Base-by-base conservation (phyloP, 2,888 invertebrate species). In the Lasioglossum oenotherae region DNA sequence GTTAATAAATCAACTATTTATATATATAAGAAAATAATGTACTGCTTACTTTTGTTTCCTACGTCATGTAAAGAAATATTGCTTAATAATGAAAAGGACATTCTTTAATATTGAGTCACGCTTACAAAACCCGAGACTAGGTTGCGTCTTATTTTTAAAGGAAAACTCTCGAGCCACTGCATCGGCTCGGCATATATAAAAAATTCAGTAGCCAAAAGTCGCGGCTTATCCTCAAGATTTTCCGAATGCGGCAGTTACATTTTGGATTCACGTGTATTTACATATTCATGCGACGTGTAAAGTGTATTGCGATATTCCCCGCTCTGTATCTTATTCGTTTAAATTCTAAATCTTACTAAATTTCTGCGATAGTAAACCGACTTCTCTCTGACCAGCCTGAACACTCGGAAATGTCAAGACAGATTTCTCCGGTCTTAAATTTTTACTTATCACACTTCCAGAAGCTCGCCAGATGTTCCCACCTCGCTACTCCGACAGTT, bases 371-470 rank as follows among this genome's bases (percentile, higher is more conserved):
- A 10, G 27, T 8, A 23, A 16, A 23, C 8, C 23, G 57, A 35
- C 14, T 12, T n/a, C 12, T n/a, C n/a, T 57, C 27, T n/a, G n/a
- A 4, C 57, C 57, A 57, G 27, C n/a, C 12, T 57, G 57, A n/a
- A 57, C n/a, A 27, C 57, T 27, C 57, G n/a, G 44, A 80, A 69
- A 49, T n/a, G 23, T 71, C 44, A 1, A 53, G 72, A 53, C 35
- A 76, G 57, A 87, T 87, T 88, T 87, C 82, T 85, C 53, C 82
- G 76, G 81, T 89, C 88, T 89, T 92, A 91, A 91, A 92, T 92
- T 91, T 90, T 86, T 89, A 92, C 92, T 92, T 91, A 89, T 91
- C 91, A 82, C 85, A 75, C 76, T 90, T 90, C 77, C 84, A 78
- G 74, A 77, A 83, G 72, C 87, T 80, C 81, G 53, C 57, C 84